phyloP scores from a whole-genome alignment of 92 coral and sea anemone species.

The Zoanthus sansibaricus region DNA sequence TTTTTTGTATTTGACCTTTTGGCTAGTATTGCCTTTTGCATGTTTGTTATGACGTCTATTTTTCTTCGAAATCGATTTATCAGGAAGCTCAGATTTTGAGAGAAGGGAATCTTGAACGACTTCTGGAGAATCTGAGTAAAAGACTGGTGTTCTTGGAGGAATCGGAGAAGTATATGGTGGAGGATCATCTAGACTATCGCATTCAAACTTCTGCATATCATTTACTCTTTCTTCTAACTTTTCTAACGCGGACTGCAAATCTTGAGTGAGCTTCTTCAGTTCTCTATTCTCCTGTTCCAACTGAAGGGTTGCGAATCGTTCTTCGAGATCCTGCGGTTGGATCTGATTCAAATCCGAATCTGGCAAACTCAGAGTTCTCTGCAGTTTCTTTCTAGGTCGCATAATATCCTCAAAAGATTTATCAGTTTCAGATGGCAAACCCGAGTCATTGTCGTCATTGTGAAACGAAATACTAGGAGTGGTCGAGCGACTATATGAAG shows the following conservation, averaged over 20 bases:
- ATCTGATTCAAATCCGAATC: slow-evolving; percentile 90
- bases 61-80: slow-evolving; percentile 25
- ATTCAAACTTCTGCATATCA: slow-evolving; percentile 72
- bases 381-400: slow-evolving; percentile 85
- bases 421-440: slow-evolving; percentile 91
- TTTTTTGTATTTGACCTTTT: slow-evolving; percentile 19
- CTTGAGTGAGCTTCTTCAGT: slow-evolving; percentile 85
- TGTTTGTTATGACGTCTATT: neutral
- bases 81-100: slow-evolving; percentile 31
- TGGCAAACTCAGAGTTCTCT: slow-evolving; percentile 94
- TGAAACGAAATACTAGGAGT: slow-evolving; percentile 85
- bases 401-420: slow-evolving; percentile 77
- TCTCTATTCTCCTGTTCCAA: slow-evolving; percentile 96
- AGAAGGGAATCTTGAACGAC: neutral
- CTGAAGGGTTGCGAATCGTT: slow-evolving; percentile 90
- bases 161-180: slow-evolving; percentile 30
- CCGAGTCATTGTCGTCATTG: slow-evolving; percentile 90
- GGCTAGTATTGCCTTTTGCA: neutral
- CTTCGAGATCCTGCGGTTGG: slow-evolving; percentile 85
- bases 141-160: neutral
- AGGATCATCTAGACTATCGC: slow-evolving; percentile 79
- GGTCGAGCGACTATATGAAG: slow-evolving; percentile 83
- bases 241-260: slow-evolving; percentile 93
- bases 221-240: slow-evolving; percentile 90
- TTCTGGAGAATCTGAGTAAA: slow-evolving; percentile 20